Evolutionary conservation across 2,888 invertebrate species (phyloP).

Genomic region (Archaeoteleia sp.): DNA sequence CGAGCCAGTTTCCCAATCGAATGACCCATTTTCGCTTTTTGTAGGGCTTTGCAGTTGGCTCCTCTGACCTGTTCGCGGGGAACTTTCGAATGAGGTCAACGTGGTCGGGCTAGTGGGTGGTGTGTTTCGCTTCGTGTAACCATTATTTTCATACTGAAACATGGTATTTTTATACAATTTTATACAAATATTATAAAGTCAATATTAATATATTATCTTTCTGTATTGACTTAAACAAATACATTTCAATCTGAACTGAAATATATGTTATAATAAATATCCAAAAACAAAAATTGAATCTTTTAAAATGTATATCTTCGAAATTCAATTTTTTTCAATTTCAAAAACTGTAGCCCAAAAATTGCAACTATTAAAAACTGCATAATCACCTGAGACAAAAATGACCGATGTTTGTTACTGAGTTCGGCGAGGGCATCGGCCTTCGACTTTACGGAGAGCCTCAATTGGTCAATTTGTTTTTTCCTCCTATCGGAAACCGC

Average conservation of each 20-base stretch:
- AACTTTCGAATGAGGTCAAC: slow-evolving; percentile 58
- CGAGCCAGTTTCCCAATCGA: slow-evolving; percentile 63
- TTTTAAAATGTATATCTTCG: neutral
- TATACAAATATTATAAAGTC: no score
- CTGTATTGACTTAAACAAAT: neutral
- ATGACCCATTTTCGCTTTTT: slow-evolving; percentile 56
- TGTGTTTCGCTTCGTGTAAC: slow-evolving; percentile 61
- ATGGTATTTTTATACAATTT: no score
- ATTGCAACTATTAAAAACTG: no score
- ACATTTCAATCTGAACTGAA: neutral
- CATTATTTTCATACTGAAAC: slow-evolving; percentile 68
- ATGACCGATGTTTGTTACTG: slow-evolving; percentile 72
- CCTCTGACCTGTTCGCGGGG: slow-evolving; percentile 58
- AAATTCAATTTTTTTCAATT: no score
- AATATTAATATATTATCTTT: no score
- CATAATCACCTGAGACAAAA: slow-evolving; percentile 68
- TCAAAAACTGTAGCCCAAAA: no score
- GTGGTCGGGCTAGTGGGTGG: slow-evolving; percentile 66
- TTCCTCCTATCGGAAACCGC: slow-evolving; percentile 73
- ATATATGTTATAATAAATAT: neutral
- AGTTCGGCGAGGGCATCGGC: slow-evolving; percentile 75
- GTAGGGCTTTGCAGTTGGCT: slow-evolving; percentile 55
- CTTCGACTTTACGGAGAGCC: slow-evolving; percentile 71
- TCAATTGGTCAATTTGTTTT: slow-evolving; percentile 75
- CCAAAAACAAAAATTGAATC: neutral